phyloP scores from a whole-genome alignment of 2,888 invertebrate species.

The Hemithea aestivaria region DNA sequence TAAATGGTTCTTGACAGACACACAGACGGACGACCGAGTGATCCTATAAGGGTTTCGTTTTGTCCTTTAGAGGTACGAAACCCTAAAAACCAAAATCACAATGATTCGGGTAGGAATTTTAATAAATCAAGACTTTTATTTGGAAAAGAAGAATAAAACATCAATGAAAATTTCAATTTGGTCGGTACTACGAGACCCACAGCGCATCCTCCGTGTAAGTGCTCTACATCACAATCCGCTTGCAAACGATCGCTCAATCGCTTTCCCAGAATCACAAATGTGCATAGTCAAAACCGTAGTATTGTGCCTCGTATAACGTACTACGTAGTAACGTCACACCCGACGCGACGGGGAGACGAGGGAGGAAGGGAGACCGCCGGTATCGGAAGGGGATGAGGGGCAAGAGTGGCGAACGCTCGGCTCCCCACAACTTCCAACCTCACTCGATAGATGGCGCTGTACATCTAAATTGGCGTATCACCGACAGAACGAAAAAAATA shows the following conservation, averaged over 20 bases:
- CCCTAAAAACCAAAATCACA: no score
- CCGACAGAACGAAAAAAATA: conserved; percentile 40
- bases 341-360: conserved; percentile 20
- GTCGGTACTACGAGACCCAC: not conserved
- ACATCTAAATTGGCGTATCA: conserved; percentile 62
- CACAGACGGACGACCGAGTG: no score
- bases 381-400: conserved; percentile 6
- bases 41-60: no score
- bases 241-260: conserved; percentile 19
- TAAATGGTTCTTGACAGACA: no score
- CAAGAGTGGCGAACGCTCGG: conserved; percentile 3
- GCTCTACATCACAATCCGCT: conserved; percentile 16
- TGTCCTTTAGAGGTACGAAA: no score
- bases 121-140: not conserved
- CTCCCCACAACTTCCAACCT: conserved; percentile 30
- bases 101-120: no score
- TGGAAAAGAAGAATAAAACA: not conserved
- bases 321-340: conserved; percentile 39
- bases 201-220: conserved; percentile 8
- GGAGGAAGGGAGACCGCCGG: conserved; percentile 6
- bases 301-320: conserved; percentile 46
- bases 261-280: conserved; percentile 23
- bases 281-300: conserved; percentile 23
- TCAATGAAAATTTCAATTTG: not conserved
- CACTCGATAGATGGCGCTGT: conserved; percentile 62